Conservation (phyloP, 2,888 invertebrate species). For the Mylabris sibirica region DNA sequence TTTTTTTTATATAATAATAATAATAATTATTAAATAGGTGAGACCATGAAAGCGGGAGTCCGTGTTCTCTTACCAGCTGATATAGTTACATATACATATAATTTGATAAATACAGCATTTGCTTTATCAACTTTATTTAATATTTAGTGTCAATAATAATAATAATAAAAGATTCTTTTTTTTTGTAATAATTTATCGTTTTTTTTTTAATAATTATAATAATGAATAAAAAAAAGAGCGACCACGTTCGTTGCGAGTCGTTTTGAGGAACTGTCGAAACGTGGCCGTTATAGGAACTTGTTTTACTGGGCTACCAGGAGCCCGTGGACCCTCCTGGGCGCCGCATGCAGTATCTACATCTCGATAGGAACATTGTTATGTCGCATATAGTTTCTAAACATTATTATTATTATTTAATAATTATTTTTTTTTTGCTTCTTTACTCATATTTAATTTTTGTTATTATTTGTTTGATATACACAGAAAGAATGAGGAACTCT, state of each 20-base stretch:
- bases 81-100: slow-evolving; percentile 62
- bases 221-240: slow-evolving; percentile 59
- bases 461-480: slow-evolving; percentile 46
- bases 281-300: slow-evolving; percentile 62
- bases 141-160: slow-evolving; percentile 60
- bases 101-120: slow-evolving; percentile 63
- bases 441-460: neutral
- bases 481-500: slow-evolving; percentile 59
- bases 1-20: neutral
- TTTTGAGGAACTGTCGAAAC: slow-evolving; percentile 59
- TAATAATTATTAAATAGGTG: slow-evolving; percentile 27
- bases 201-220: slow-evolving; percentile 56
- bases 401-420: slow-evolving; percentile 26
- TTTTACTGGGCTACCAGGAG: slow-evolving; percentile 61
- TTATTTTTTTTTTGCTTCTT: slow-evolving; percentile 8
- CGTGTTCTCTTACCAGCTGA: slow-evolving; percentile 59
- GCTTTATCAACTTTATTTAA: slow-evolving; percentile 60
- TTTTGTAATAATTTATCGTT: slow-evolving; percentile 59
- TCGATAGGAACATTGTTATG: slow-evolving; percentile 62
- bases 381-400: slow-evolving; percentile 51
- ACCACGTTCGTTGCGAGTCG: slow-evolving; percentile 57
- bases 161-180: slow-evolving; percentile 58
- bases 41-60: slow-evolving; percentile 53
- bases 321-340: slow-evolving; percentile 56
- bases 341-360: slow-evolving; percentile 62